Evolutionary conservation across 2,888 invertebrate genomes (phyloP), one percentile per base, ranked within the genome.

Genomic region (Hypselothyrea guttata): DNA sequence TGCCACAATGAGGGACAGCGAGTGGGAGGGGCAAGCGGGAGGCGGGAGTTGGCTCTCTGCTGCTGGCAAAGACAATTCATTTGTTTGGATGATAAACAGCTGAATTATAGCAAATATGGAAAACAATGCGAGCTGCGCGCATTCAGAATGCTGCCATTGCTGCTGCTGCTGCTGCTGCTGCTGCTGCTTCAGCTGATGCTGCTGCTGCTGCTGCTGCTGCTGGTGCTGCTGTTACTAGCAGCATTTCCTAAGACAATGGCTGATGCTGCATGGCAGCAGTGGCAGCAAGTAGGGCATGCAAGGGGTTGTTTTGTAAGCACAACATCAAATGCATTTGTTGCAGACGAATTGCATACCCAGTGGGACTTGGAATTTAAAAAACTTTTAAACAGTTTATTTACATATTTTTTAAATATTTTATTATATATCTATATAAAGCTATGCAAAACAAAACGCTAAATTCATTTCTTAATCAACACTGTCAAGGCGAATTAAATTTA

Each of bases 61-160:
- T 69, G 59, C 71, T 77, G 74, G 71, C 67, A 78, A 70, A 70
- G 79, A 75, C 83, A 78, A 81, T 81, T 81, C 79, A 78, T 81
- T 82, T 81, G 83, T 78, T 82, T 75, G 71, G 62, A 61, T 79
- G 76, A 81, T 81, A 78, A 81, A 78, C 76, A 82, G 75, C 74
- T 76, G 71, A 71, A 74, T 82, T 76, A 83, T 74, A 68, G 79
- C 70, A 72, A 70, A 79, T 79, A 75, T 75, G 66, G 72, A 65
- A 71, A 73, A 79, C 81, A 79, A 79, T 75, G 66, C 57, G 55
- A 58, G 49, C 61, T 7, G 13, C 31, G 52, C 34, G 60, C 30
- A 46, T 51, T 49, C 60, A 34, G 57, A 53, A 57, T 51, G 57
- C 42, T 38, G 57, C 37, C 41, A 12, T 33, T n/a, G 38, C 27